Base-by-base conservation (phyloP, 1,140 invertebrate species). In the Metaphire vulgaris region DNA sequence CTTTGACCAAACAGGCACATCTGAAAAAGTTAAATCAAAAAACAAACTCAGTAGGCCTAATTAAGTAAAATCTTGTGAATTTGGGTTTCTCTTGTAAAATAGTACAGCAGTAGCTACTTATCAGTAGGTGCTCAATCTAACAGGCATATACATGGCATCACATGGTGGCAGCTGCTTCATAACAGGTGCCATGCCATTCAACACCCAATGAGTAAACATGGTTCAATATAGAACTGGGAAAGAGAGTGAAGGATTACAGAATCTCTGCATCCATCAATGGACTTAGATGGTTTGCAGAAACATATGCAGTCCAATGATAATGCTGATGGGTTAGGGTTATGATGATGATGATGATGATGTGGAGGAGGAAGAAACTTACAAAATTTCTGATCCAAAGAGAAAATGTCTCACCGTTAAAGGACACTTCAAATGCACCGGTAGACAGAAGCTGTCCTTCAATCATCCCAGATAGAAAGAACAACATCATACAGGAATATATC, bases 1-100 rank as follows among this genome's bases (percentile, higher is more conserved):
- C 88, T 99, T 99, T 0, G 96, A 98, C 97, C 97, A 99, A 31
- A 99, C 90, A 69, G 96, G 96, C 84, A 99, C 93, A 89, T 97
- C 95, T 91, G 82, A 74, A 88, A 86, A 66, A 79, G 82, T 72
- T 41, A 68, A 74, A 6, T 29, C 2, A 12, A 72, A 75, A 26
- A 32, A 69, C 2, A 69, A n/a, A 14, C 33, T 72, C 16, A 72
- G 32, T 29, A 26, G n/a, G 15, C n/a, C 14, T n/a, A n/a, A 12
- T 32, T 2, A 31, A n/a, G 14, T 14, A n/a, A 12, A 31, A 72
- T 29, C 28, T 29, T 26, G 12, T 72, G 32, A 32, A 32, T 29
- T 14, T 12, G 12, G 28, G 16, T 69, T 14, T n/a, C 16, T n/a
- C 14, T 69, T 69, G 14, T 14, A 14, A 65, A 65, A 15, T 65